phyloP scores from a whole-genome alignment of 1,140 invertebrate species.

The Mercenaria mercenaria region DNA sequence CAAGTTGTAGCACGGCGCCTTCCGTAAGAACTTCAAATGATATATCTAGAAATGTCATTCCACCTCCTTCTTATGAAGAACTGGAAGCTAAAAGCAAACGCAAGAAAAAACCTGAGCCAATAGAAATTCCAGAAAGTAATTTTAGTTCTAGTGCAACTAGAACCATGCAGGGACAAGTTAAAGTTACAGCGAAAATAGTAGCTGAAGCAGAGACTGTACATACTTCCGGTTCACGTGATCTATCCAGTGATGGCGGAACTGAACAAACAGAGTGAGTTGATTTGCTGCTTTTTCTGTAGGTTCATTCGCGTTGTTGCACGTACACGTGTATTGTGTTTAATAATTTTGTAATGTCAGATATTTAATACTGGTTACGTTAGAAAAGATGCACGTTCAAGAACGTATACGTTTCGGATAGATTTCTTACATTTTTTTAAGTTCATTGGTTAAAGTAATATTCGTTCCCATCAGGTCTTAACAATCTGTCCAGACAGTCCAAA shows the following conservation, averaged over 20 bases:
- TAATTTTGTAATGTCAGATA: too few species aligned
- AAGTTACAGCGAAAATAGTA: slow-evolving; percentile 8
- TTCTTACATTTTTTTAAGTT: too few species aligned
- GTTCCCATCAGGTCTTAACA: too few species aligned
- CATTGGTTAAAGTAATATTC: too few species aligned
- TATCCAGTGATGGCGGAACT: slow-evolving; percentile 23
- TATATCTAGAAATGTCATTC: neutral
- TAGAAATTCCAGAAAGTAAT: neutral
- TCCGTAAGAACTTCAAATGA: neutral
- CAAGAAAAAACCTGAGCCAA: neutral
- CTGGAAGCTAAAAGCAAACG: neutral
- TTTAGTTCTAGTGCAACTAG: neutral
- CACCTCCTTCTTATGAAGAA: neutral
- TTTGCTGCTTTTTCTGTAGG: neutral
- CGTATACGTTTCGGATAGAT: too few species aligned
- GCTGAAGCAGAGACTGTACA: slow-evolving; percentile 31
- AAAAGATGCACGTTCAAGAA: too few species aligned
- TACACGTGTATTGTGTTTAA: too few species aligned
- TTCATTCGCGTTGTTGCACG: too few species aligned
- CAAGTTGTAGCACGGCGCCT: neutral
- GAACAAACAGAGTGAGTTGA: slow-evolving; percentile 13
- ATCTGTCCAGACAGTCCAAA: too few species aligned
- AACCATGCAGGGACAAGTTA: slow-evolving; percentile 30
- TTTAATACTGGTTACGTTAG: too few species aligned
- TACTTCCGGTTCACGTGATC: slow-evolving; percentile 17